phyloP scores from a whole-genome alignment of 2,113 vertebrate species.

The Colistium nudipinnis region DNA sequence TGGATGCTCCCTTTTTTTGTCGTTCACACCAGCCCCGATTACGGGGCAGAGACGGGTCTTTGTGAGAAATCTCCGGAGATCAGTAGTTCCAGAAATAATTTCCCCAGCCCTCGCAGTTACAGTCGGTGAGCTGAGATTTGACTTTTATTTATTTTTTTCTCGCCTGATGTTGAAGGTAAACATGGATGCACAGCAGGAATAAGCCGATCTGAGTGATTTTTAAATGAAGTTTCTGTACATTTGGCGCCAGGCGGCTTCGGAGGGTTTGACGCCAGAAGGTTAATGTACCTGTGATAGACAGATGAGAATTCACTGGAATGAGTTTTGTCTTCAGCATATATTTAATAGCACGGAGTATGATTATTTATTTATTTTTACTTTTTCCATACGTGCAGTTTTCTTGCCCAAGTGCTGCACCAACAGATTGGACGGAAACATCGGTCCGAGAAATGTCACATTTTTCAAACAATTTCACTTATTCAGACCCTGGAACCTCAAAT shows the following conservation, averaged over 20 bases:
- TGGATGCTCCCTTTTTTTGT: not conserved
- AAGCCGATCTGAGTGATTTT: not conserved
- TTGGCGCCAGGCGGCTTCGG: not conserved
- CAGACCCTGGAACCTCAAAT: not conserved
- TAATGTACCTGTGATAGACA: not conserved
- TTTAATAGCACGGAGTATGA: no score
- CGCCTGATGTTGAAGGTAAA: not conserved
- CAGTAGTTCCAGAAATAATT: not conserved
- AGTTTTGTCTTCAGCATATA: not conserved
- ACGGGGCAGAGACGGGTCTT: not conserved
- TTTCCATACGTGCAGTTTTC: no score
- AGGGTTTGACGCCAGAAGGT: not conserved
- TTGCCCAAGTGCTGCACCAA: no score
- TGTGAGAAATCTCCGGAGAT: not conserved
- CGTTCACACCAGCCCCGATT: not conserved
- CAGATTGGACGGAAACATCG: no score
- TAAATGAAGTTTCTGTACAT: constrained; percentile 9
- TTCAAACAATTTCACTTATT: not conserved
- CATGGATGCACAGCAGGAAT: not conserved
- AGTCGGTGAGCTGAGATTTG: not conserved
- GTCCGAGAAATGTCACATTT: no score
- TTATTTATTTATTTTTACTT: not conserved
- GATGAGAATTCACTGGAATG: not conserved
- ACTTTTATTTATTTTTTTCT: no score
- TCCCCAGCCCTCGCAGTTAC: not conserved